These are phyloP conservation scores for Pipistrellus nathusii DNA, from an alignment of 2,797 vertebrate genomes.

Conservation along the genomic window DNA sequence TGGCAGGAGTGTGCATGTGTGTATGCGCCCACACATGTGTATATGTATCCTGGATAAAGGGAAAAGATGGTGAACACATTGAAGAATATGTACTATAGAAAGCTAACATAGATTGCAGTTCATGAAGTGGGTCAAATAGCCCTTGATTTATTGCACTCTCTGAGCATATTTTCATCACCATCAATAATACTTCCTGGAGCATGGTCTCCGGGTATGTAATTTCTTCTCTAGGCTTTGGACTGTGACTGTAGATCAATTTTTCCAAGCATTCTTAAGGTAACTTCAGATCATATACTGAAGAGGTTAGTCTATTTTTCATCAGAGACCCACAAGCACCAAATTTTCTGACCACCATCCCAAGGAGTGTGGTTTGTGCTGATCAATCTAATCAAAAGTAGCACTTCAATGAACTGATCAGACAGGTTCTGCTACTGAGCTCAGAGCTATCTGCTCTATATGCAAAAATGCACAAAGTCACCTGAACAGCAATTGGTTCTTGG, in stretches of 20 bases:
- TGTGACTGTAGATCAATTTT: slow-evolving; percentile 13
- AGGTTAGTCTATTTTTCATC: background rate
- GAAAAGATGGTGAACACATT: background rate
- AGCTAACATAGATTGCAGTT: background rate
- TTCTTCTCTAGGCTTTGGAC: slow-evolving; percentile 6
- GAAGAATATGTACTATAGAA: background rate
- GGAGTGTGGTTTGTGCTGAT: background rate
- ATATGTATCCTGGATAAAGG: background rate
- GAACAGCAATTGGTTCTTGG: background rate
- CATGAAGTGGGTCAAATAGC: slow-evolving; percentile 30
- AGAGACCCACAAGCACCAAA: background rate
- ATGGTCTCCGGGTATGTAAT: background rate
- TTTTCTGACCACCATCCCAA: background rate
- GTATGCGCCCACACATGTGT: background rate
- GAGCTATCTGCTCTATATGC: background rate
- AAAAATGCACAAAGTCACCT: background rate
- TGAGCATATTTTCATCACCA: slow-evolving; percentile 55
- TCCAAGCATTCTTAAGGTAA: slow-evolving; percentile 19
- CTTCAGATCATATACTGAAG: background rate
- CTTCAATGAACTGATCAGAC: background rate
- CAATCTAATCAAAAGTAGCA: background rate
- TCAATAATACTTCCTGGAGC: slow-evolving; percentile 43
- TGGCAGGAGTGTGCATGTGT: background rate
- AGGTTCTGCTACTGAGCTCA: background rate
- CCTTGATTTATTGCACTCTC: slow-evolving; percentile 47